Conservation (phyloP, 2,888 invertebrate species). For the Lysandra coridon region DNA sequence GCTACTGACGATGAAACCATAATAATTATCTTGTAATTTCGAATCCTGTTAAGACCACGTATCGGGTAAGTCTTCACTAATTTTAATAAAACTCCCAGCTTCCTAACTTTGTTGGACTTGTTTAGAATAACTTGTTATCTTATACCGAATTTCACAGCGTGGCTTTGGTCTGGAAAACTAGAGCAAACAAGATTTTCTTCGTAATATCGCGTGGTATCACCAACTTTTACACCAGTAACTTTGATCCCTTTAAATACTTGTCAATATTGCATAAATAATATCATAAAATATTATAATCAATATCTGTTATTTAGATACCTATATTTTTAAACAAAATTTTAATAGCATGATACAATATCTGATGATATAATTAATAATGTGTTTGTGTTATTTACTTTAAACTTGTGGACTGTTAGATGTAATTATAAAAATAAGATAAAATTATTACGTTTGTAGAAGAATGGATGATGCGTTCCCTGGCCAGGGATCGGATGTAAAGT, state of each 20-base stretch:
- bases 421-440: too few species aligned
- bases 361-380: too few species aligned
- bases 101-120: background rate
- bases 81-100: background rate
- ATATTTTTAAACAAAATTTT: too few species aligned
- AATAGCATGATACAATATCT: too few species aligned
- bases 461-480: too few species aligned
- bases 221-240: background rate
- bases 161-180: background rate
- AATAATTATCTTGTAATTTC: background rate
- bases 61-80: background rate
- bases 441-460: too few species aligned
- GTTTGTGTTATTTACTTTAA: too few species aligned
- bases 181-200: conserved; percentile 12
- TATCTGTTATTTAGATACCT: too few species aligned
- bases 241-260: background rate
- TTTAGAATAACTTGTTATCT: conserved; percentile 6
- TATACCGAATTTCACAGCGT: conserved; percentile 15
- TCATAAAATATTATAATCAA: too few species aligned
- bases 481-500: too few species aligned
- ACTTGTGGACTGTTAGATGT: too few species aligned
- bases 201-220: background rate
- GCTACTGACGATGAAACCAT: background rate
- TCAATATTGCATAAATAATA: background rate
- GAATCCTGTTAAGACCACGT: background rate